These are phyloP conservation scores for Pelodytes ibericus DNA, from an alignment of 2,797 vertebrate species.

Conservation along the genomic window DNA sequence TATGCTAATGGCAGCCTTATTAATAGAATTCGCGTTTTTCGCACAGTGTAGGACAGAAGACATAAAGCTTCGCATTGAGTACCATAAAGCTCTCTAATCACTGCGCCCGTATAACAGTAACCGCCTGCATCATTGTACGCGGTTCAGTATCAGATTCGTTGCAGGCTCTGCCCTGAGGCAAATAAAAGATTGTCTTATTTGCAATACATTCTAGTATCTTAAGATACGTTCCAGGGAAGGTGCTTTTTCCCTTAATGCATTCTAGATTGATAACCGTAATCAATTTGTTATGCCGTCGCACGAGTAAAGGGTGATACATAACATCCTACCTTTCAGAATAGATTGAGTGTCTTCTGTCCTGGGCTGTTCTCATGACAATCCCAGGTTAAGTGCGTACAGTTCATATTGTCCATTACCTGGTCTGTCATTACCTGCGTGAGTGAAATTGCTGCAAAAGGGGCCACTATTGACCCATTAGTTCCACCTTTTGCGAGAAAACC, in stretches of 20 bases:
- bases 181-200: slow-evolving; percentile 60
- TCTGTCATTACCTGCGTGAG: neutral
- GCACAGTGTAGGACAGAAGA: too few relatives aligned
- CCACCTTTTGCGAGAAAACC: neutral
- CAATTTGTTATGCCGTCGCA: slow-evolving; percentile 34
- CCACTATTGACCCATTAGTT: slow-evolving; percentile 4
- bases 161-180: slow-evolving; percentile 62
- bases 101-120: slow-evolving; percentile 31
- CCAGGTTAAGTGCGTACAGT: neutral
- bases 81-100: too few relatives aligned
- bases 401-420: slow-evolving; percentile 1
- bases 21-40: too few relatives aligned
- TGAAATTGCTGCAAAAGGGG: slow-evolving; percentile 1
- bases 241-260: slow-evolving; percentile 54
- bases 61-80: too few relatives aligned
- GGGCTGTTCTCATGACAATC: neutral
- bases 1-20: too few relatives aligned
- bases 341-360: neutral
- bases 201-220: slow-evolving; percentile 59
- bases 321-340: slow-evolving; percentile 13
- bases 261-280: slow-evolving; percentile 49
- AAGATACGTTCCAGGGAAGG: slow-evolving; percentile 60
- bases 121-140: slow-evolving; percentile 51
- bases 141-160: slow-evolving; percentile 53
- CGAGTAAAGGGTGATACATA: slow-evolving; percentile 16